phyloP scores from a whole-genome alignment of 2,797 vertebrate genomes.

The Tragelaphus eurycerus region DNA sequence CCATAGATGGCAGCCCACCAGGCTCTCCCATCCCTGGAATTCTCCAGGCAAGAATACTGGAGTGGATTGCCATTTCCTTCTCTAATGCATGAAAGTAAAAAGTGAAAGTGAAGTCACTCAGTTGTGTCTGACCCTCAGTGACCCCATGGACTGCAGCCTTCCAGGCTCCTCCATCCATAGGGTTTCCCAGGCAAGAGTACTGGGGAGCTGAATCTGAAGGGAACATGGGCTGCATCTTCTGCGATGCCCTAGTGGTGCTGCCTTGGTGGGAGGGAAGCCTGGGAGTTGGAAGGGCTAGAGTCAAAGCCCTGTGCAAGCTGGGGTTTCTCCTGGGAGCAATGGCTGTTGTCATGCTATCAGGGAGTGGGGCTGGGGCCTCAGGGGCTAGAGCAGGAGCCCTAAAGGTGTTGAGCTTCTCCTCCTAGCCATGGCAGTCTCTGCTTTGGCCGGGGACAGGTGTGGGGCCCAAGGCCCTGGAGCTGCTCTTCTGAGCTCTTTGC shows the following conservation, averaged over 20 bases:
- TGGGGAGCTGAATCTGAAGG: neutral
- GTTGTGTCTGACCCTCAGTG: too few relatives aligned
- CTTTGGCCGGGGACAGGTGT: rapidly evolving
- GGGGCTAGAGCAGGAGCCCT: neutral
- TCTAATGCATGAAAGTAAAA: too few relatives aligned
- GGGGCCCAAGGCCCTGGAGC: too few relatives aligned
- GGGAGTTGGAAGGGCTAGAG: neutral
- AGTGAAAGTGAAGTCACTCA: too few relatives aligned
- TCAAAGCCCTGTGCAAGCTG: neutral
- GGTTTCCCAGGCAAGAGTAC: too few relatives aligned
- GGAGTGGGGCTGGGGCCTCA: neutral
- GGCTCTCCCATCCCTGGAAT: too few relatives aligned
- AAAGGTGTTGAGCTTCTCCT: neutral
- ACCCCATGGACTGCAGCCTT: too few relatives aligned
- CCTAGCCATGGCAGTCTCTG: neutral
- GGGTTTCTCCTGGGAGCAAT: neutral
- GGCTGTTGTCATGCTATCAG: neutral
- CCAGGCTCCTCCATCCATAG: too few relatives aligned
- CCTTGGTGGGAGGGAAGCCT: neutral
- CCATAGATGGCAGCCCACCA: too few relatives aligned
- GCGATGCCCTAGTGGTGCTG: neutral
- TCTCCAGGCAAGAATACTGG: too few relatives aligned
- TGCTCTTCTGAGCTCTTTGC: neutral
- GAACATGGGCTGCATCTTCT: neutral
- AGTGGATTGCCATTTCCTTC: too few relatives aligned